These are phyloP conservation scores for Drosophila willistoni DNA, from an alignment of 1,140 invertebrate species.

Conservation along the genomic window DNA sequence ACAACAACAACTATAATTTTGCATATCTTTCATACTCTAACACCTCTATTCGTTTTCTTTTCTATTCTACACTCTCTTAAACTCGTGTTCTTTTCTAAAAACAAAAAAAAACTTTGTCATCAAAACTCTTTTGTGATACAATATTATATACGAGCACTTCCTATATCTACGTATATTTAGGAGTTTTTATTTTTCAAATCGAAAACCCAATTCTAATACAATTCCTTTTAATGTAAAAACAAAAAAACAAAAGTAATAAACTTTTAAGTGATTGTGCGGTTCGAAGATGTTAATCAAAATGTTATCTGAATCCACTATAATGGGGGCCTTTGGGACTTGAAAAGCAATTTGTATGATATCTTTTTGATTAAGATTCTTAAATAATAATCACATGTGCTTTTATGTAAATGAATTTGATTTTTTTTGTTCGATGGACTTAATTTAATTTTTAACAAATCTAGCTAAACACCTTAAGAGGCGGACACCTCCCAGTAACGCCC, in stretches of 20 bases:
- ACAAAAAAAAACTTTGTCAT: slow-evolving; percentile 39
- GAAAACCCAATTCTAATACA: slow-evolving; percentile 20
- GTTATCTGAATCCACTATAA: slow-evolving; percentile 13
- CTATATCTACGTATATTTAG: slow-evolving; percentile 57
- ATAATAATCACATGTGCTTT: slow-evolving; percentile 42
- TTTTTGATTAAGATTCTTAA: slow-evolving; percentile 39
- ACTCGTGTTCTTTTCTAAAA: not conserved
- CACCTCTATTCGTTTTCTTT: slow-evolving; percentile 8
- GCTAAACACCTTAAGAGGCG: slow-evolving; percentile 64
- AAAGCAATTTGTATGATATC: slow-evolving; percentile 55
- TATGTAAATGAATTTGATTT: slow-evolving; percentile 34
- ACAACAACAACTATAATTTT: slow-evolving; percentile 23
- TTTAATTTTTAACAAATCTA: slow-evolving; percentile 71
- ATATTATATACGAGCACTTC: slow-evolving; percentile 46
- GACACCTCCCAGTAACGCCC: slow-evolving; percentile 46
- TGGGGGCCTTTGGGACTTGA: slow-evolving; percentile 59
- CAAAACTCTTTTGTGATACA: slow-evolving; percentile 74
- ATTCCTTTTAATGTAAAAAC: slow-evolving; percentile 45
- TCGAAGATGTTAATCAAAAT: slow-evolving; percentile 53
- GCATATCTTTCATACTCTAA: slow-evolving; percentile 18
- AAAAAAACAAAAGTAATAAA: slow-evolving; percentile 68
- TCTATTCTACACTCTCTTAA: not conserved
- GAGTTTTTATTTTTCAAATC: slow-evolving; percentile 32
- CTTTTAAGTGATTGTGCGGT: slow-evolving; percentile 56
- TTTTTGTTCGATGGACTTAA: slow-evolving; percentile 26